phyloP scores from a whole-genome alignment of 2,888 invertebrate species.

The Abrostola tripartita region DNA sequence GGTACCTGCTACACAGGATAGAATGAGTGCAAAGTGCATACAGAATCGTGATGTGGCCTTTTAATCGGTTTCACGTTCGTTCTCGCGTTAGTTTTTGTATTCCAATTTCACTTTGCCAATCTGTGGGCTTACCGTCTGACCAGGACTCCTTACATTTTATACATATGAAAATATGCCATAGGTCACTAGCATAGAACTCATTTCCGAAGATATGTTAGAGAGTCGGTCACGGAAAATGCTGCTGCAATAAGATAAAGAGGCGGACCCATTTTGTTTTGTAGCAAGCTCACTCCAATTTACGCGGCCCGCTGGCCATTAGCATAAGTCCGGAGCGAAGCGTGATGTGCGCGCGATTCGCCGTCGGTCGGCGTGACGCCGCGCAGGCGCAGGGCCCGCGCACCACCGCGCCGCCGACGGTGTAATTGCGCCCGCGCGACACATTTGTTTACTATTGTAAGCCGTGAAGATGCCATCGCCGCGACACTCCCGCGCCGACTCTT shows the following conservation, averaged over 20 bases:
- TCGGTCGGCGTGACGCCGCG: slow-evolving; percentile 72
- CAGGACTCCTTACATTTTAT: slow-evolving; percentile 59
- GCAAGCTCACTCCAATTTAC: slow-evolving; percentile 86
- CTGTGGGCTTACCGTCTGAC: slow-evolving; percentile 74
- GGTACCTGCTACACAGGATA: slow-evolving; percentile 76
- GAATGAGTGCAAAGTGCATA: slow-evolving; percentile 88
- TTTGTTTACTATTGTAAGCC: slow-evolving; percentile 87
- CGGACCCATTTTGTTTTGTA: slow-evolving; percentile 85
- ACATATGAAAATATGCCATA: slow-evolving; percentile 71
- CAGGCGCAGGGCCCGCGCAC: slow-evolving; percentile 44
- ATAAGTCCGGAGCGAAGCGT: slow-evolving; percentile 84
- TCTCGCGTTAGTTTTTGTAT: slow-evolving; percentile 86
- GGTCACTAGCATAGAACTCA: slow-evolving; percentile 67
- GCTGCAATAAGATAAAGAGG: slow-evolving; percentile 86
- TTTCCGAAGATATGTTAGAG: slow-evolving; percentile 57
- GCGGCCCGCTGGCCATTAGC: slow-evolving; percentile 85
- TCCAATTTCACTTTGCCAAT: slow-evolving; percentile 85
- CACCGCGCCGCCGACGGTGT: slow-evolving; percentile 66
- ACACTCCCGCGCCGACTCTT: slow-evolving; percentile 77
- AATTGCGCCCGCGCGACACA: slow-evolving; percentile 85
- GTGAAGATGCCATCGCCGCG: slow-evolving; percentile 85
- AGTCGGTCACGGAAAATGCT: slow-evolving; percentile 66
- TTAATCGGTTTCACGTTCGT: slow-evolving; percentile 88
- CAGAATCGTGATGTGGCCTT: slow-evolving; percentile 88
- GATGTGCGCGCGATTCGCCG: slow-evolving; percentile 82